Evolutionary conservation across 1,140 invertebrate species (phyloP), one percentile per base, ranked within the genome.

Genomic region (Halictus rubicundus): DNA sequence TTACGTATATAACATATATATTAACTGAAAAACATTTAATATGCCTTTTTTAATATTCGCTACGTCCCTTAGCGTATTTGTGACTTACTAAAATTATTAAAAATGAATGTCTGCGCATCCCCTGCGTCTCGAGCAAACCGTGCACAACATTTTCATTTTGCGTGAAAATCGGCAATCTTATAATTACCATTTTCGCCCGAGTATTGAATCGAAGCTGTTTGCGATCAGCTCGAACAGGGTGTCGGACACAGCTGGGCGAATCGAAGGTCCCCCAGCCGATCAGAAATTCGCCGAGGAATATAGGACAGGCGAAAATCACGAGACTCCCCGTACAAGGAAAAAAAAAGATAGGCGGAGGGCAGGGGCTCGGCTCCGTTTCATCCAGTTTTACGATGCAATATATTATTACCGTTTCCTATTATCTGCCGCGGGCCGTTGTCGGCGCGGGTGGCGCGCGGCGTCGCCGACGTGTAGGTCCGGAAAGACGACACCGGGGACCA

Each of bases 331-430:
- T 8, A 9, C 8, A 3, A 8, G 10, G 2, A 10, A 19, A 25
- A 64, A 25, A 75, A 74, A 75, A 49, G 5, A 32, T 4, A 32
- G 32, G 32, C 3, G 5, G 32, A 32, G 32, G 32, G 2, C 3
- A 3, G 25, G 25, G 42, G 37, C 21, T 10, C 16, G 19, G 0
- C 19, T 61, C 25, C 49, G 39, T 46, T n/a, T 46, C 76, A 64
- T 63, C n/a, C 57, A 27, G 23, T n/a, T 71, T 64, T 64, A 72
- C 76, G 68, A 72, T 21, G 60, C 76, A 7, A 78, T 78, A 72
- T 78, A 72, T 78, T 70, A 54, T 78, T 78, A 70, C 75, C 76
- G 52, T 64, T 78, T 71, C 49, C 76, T 78, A 78, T 78, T 78
- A 78, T 78, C 76, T 72, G 19, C 37, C 27, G 0, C 49, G 2